A percentile compares a stretch with the other conserved stretches of the same genome.
Conservation (phyloP, 92 coral and sea anemone genomes). For the Palythoa heliodiscus region DNA sequence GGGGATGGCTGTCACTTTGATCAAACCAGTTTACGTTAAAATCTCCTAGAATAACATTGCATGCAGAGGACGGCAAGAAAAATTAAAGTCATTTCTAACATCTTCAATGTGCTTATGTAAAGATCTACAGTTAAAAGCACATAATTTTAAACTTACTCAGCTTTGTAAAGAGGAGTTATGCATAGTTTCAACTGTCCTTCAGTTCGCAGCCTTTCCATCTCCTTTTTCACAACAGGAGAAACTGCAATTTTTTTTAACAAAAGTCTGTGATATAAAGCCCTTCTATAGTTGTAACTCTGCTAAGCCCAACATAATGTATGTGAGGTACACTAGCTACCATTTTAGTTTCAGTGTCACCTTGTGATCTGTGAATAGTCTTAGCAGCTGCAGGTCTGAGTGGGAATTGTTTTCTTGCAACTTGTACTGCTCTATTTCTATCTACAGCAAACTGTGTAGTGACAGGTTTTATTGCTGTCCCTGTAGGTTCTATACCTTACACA, state of each 20-base stretch:
- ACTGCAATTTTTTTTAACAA: conserved; percentile 42
- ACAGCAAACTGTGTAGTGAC: conserved; percentile 54
- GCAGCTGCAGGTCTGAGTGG: conserved; percentile 39
- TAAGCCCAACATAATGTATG: conserved; percentile 45
- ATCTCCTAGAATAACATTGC: background rate
- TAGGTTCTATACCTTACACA: conserved; percentile 45
- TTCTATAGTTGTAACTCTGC: conserved; percentile 52
- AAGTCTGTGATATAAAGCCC: conserved; percentile 34
- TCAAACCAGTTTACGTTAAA: conserved; percentile 1
- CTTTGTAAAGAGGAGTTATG: conserved; percentile 36
- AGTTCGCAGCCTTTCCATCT: conserved; percentile 38
- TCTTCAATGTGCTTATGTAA: conserved; percentile 50
- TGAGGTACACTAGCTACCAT: conserved; percentile 41
- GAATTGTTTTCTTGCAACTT: conserved; percentile 52
- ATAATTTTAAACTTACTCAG: conserved; percentile 37
- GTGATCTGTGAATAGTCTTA: conserved; percentile 18
- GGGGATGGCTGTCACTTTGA: conserved; percentile 16
- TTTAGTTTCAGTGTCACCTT: conserved; percentile 17
- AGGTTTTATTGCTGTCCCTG: conserved; percentile 50
- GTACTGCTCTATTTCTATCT: conserved; percentile 47
- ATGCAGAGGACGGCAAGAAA: conserved; percentile 17
- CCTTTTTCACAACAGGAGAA: conserved; percentile 36
- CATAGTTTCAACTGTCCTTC: conserved; percentile 39
- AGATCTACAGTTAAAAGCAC: conserved; percentile 42
- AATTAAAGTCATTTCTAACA: conserved; percentile 46